A percentile compares a stretch with the other conserved stretches of the same genome.
phyloP scores from a whole-genome alignment of 2,888 invertebrate genomes.

The Masnerella sp. region DNA sequence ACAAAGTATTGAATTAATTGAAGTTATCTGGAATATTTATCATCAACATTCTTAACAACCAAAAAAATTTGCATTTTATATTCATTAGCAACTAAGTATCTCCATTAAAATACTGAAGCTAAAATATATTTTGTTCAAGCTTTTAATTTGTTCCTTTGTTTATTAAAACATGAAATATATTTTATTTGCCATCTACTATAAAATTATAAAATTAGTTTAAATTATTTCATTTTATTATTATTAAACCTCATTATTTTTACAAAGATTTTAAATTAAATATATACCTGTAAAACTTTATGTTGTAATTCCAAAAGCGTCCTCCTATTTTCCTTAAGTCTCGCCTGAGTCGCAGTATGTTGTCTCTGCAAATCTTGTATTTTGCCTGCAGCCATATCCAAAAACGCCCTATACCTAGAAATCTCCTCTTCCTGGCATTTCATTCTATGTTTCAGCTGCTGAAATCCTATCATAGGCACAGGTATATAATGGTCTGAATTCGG shows the following conservation, averaged over 20 bases:
- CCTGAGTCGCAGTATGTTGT: constrained; percentile 88
- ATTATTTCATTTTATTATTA: no score
- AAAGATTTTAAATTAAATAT: no score
- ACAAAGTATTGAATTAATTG: no score
- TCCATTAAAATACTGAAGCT: no score
- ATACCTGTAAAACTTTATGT: constrained; percentile 88
- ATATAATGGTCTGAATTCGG: constrained; percentile 93
- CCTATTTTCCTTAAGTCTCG: constrained; percentile 89
- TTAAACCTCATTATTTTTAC: no score
- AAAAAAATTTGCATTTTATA: no score
- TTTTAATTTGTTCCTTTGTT: no score
- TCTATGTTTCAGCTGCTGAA: constrained; percentile 88
- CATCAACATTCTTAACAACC: background rate
- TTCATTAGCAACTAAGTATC: no score
- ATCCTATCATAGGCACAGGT: constrained; percentile 96
- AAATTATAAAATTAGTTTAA: no score
- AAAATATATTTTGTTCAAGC: no score
- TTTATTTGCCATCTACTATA: no score
- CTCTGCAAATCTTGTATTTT: constrained; percentile 88
- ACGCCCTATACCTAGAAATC: constrained; percentile 88
- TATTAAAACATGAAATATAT: no score
- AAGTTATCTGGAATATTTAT: constrained; percentile 1
- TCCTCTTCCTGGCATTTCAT: constrained; percentile 91
- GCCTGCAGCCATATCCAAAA: constrained; percentile 87
- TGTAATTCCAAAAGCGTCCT: constrained; percentile 88